Conservation (phyloP, 2,888 invertebrate genomes). For the Ectobius pallidus region DNA sequence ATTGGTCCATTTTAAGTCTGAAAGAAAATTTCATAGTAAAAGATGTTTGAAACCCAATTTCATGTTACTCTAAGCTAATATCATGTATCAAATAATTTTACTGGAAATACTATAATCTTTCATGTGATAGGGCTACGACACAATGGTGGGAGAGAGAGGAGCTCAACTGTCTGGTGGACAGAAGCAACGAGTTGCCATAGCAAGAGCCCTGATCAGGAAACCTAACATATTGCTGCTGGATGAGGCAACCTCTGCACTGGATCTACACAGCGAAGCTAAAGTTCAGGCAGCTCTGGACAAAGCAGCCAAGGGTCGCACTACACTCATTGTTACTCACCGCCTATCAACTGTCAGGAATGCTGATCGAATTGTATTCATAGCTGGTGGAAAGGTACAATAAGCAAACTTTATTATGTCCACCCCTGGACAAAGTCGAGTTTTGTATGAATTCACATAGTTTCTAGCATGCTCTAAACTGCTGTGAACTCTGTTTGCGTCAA, state of each 20-base stretch:
- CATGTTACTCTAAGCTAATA: too few species aligned
- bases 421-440: too few species aligned
- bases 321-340: conserved; percentile 57
- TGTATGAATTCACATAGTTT: too few species aligned
- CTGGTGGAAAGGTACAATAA: conserved; percentile 60
- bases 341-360: conserved; percentile 52
- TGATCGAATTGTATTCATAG: conserved; percentile 59
- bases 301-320: conserved; percentile 65
- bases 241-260: conserved; percentile 85
- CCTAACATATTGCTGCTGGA: conserved; percentile 78
- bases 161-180: conserved; percentile 84
- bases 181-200: conserved; percentile 87
- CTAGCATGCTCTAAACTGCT: too few species aligned
- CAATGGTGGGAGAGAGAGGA: conserved; percentile 79
- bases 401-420: too few species aligned
- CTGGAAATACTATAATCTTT: too few species aligned
- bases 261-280: conserved; percentile 74
- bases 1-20: too few species aligned
- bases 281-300: conserved; percentile 82
- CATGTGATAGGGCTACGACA: conserved; percentile 68
- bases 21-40: too few species aligned
- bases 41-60: too few species aligned
- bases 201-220: conserved; percentile 76
- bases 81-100: too few species aligned
- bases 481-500: too few species aligned